Conservation (phyloP, 2,888 invertebrate species). For the Cordilura impudica region DNA sequence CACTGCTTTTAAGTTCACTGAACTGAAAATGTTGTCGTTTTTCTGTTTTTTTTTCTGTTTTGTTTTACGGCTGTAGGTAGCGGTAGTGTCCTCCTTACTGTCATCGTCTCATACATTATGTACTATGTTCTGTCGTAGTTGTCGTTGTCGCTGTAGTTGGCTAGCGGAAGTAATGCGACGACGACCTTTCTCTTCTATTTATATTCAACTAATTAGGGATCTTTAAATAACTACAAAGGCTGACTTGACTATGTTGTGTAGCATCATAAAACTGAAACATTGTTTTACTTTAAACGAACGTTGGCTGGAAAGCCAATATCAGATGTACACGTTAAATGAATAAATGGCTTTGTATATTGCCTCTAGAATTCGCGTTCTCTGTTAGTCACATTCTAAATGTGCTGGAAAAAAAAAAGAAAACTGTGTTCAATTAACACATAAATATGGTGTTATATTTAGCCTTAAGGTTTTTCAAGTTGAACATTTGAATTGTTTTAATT, state of each 20-base stretch:
- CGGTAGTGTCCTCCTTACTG: constrained; percentile 7
- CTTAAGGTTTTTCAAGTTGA: not conserved
- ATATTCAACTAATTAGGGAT: constrained; percentile 52
- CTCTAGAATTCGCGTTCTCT: not conserved
- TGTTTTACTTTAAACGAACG: constrained; percentile 12
- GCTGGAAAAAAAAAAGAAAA: not conserved
- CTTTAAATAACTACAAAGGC: constrained; percentile 32
- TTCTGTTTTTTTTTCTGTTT: too few relatives aligned
- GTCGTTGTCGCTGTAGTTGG: constrained; percentile 45
- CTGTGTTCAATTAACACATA: constrained; percentile 44
- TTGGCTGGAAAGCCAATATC: not conserved
- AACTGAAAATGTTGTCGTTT: constrained; percentile 47
- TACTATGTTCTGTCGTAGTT: constrained; percentile 30
- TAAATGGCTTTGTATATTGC: not conserved
- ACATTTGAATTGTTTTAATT: not conserved
- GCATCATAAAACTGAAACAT: constrained; percentile 33
- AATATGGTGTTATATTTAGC: constrained; percentile 24
- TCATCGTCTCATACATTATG: constrained; percentile 20
- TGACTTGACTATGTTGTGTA: not conserved
- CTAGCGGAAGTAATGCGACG: constrained; percentile 48
- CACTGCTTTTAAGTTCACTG: constrained; percentile 56
- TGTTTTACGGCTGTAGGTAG: not conserved
- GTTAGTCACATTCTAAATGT: not conserved
- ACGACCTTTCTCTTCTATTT: constrained; percentile 47
- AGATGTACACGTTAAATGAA: not conserved